Percentiles rank a stretch among this genome's conserved stretches.
Evolutionary conservation across 2,113 vertebrate species (phyloP).

Genomic region (Archilochus colubris): DNA sequence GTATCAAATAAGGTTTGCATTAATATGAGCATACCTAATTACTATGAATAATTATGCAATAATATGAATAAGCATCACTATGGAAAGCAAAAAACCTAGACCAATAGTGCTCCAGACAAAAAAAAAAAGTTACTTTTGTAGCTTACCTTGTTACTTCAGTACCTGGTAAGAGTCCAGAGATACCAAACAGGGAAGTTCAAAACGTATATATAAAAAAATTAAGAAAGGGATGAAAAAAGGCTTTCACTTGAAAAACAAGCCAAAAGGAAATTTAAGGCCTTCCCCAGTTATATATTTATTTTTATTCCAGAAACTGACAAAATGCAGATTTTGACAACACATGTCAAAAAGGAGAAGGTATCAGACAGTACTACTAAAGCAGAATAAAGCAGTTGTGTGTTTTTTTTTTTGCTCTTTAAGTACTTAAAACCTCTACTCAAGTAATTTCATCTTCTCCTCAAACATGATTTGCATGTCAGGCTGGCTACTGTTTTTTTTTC

Average conservation of each 20-base stretch:
- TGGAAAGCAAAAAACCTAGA: neutral
- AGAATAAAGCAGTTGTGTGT: neutral
- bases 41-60: neutral
- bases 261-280: neutral
- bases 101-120: neutral
- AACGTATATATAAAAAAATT: neutral
- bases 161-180: neutral
- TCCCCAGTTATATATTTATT: neutral
- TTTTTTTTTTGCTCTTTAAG: neutral
- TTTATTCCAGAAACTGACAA: neutral
- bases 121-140: neutral
- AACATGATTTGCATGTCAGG: neutral
- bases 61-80: neutral
- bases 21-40: neutral
- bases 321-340: neutral
- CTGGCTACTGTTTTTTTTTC: accelerated
- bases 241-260: neutral
- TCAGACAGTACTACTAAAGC: neutral
- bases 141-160: neutral
- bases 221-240: neutral
- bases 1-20: neutral
- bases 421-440: neutral
- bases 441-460: neutral
- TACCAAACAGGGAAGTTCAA: neutral
- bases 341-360: neutral